A percentile compares a stretch with the other conserved stretches of the same genome.
These are phyloP conservation scores for Crematogaster levior DNA, from an alignment of 2,888 invertebrate genomes.

Conservation along the genomic window DNA sequence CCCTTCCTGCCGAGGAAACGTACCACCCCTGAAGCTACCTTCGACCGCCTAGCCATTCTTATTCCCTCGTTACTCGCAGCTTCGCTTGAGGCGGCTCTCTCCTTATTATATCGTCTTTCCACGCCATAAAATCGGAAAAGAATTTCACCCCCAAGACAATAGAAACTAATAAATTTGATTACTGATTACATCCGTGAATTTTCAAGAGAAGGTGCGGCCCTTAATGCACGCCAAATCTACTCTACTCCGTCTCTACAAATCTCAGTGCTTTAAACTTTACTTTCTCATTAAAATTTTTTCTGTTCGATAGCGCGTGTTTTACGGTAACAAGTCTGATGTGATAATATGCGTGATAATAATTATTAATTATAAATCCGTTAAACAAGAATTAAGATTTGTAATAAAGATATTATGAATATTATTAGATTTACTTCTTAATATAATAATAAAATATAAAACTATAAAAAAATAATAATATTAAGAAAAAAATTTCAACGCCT, in stretches of 20 bases:
- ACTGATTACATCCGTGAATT: slow-evolving; percentile 83
- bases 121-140: slow-evolving; percentile 86
- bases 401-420: slow-evolving; percentile 6
- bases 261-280: slow-evolving; percentile 46
- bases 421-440: neutral
- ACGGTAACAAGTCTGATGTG: slow-evolving; percentile 1
- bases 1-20: slow-evolving; percentile 57
- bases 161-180: slow-evolving; percentile 86
- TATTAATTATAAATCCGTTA: slow-evolving; percentile 8
- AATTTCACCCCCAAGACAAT: slow-evolving; percentile 85
- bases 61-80: slow-evolving; percentile 85
- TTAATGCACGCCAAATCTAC: slow-evolving; percentile 48
- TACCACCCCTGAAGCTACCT: slow-evolving; percentile 71
- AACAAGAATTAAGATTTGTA: neutral
- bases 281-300: slow-evolving; percentile 52
- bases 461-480: slow-evolving; percentile 2
- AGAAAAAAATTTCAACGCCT: neutral
- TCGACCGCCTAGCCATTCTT: slow-evolving; percentile 81
- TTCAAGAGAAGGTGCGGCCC: slow-evolving; percentile 56
- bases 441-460: too few species aligned
- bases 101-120: slow-evolving; percentile 86
- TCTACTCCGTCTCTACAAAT: slow-evolving; percentile 37
- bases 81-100: slow-evolving; percentile 81
- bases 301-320: slow-evolving; percentile 22
- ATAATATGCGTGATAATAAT: slow-evolving; percentile 36